phyloP scores from a whole-genome alignment of 2,113 vertebrate species.

The Diphyllodes magnificus region DNA sequence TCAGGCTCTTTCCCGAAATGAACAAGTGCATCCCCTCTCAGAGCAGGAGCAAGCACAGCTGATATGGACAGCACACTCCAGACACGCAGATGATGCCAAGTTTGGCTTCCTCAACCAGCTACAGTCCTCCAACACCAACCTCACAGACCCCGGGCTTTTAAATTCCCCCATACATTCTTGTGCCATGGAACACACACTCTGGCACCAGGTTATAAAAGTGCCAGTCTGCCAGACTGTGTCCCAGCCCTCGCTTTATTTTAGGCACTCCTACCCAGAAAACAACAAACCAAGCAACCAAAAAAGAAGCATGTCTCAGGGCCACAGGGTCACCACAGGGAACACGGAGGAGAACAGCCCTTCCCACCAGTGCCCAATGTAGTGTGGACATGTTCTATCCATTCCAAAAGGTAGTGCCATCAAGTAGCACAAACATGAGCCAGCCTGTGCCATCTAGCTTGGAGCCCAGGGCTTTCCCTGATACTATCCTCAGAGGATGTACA shows the following conservation, averaged over 20 bases:
- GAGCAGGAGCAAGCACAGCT: not conserved
- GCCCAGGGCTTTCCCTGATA: not conserved
- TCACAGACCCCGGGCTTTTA: not conserved
- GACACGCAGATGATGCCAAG: not conserved
- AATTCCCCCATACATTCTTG: not conserved
- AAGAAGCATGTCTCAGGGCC: not conserved
- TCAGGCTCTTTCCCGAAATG: not conserved
- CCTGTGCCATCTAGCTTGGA: not conserved
- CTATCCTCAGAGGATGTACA: not conserved
- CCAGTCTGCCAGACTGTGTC: not conserved
- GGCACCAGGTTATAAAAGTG: not conserved
- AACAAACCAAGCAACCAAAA: not conserved
- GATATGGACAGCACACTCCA: not conserved
- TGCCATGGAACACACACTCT: not conserved
- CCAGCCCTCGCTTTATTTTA: not conserved
- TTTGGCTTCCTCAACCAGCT: not conserved
- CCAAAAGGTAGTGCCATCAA: not conserved
- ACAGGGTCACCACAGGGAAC: not conserved
- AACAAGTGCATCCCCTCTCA: not conserved
- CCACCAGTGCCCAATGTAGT: not conserved
- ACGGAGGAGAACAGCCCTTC: not conserved
- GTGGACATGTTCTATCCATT: not conserved
- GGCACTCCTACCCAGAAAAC: not conserved
- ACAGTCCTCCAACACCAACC: not conserved
- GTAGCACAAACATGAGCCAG: not conserved